A percentile compares a stretch with the other conserved stretches of the same genome.
These are phyloP conservation scores for Operophtera brumata DNA, from an alignment of 2,888 invertebrate genomes.

Conservation along the genomic window DNA sequence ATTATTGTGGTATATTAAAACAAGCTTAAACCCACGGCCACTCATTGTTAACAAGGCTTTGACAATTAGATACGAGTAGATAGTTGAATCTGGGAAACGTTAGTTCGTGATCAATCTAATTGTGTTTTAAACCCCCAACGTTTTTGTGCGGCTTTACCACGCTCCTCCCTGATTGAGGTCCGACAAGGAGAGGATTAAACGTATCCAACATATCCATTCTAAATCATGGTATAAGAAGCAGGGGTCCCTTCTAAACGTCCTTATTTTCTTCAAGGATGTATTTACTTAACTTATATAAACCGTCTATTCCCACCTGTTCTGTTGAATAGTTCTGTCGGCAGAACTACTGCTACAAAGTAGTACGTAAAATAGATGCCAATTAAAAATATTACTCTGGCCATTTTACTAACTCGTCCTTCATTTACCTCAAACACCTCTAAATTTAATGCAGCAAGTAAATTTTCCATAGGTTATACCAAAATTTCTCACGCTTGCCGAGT, in stretches of 20 bases:
- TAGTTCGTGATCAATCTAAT: constrained; percentile 36
- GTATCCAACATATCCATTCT: constrained; percentile 36
- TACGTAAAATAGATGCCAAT: neutral
- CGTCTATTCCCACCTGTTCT: too few relatives aligned
- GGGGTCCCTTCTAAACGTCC: neutral
- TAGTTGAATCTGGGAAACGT: constrained; percentile 27
- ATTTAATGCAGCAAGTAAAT: constrained; percentile 15
- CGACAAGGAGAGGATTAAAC: constrained; percentile 46
- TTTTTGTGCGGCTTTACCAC: constrained; percentile 38
- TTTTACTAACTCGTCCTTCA: neutral
- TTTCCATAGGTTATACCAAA: constrained; percentile 6
- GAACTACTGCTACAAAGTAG: too few relatives aligned
- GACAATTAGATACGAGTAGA: constrained; percentile 20
- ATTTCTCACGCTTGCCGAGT: constrained; percentile 8
- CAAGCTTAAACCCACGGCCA: neutral
- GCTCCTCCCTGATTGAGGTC: constrained; percentile 51
- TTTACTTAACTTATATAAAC: neutral
- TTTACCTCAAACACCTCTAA: constrained; percentile 11
- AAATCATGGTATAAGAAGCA: constrained; percentile 32
- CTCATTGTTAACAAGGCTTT: constrained; percentile 4
- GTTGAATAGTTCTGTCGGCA: too few relatives aligned
- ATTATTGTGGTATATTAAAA: too few relatives aligned
- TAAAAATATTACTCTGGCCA: neutral
- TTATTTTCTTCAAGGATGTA: neutral
- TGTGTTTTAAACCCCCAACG: constrained; percentile 36